Conservation (phyloP, 2,888 invertebrate genomes). For the Lithophane leautieri region DNA sequence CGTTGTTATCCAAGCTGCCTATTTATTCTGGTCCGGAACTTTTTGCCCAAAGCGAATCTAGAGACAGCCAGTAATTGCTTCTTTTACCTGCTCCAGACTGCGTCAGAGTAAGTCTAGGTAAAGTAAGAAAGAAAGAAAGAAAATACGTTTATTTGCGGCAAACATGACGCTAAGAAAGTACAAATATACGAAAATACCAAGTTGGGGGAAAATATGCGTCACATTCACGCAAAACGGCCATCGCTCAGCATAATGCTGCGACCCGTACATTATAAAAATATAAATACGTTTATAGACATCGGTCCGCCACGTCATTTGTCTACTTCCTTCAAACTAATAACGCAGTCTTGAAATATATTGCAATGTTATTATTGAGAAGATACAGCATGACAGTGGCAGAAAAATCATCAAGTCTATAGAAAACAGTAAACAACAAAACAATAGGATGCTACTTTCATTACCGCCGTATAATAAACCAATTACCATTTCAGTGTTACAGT, state of each 20-base stretch:
- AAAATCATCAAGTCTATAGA: constrained; percentile 22
- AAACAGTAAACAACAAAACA: constrained; percentile 11
- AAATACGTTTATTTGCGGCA: too few relatives aligned
- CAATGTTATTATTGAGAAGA: background rate
- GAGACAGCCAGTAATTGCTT: background rate
- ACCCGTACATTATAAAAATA: constrained; percentile 1
- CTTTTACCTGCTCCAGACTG: background rate
- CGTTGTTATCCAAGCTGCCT: background rate
- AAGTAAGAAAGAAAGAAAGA: too few relatives aligned
- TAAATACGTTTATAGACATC: background rate
- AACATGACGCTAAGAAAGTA: too few relatives aligned
- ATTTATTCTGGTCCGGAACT: background rate
- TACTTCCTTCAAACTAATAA: constrained; percentile 9
- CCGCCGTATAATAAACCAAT: constrained; percentile 62
- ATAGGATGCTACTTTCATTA: background rate
- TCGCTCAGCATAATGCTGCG: too few relatives aligned
- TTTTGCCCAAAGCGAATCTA: background rate
- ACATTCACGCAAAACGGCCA: too few relatives aligned
- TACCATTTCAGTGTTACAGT: constrained; percentile 66
- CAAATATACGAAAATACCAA: too few relatives aligned
- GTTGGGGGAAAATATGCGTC: too few relatives aligned
- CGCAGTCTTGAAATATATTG: background rate
- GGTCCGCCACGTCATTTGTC: background rate
- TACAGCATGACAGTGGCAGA: background rate
- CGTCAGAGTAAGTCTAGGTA: background rate